Evolutionary conservation across 2,888 invertebrate genomes (phyloP), one percentile per base, ranked within the genome.

Genomic region (Cephonodes hylas): DNA sequence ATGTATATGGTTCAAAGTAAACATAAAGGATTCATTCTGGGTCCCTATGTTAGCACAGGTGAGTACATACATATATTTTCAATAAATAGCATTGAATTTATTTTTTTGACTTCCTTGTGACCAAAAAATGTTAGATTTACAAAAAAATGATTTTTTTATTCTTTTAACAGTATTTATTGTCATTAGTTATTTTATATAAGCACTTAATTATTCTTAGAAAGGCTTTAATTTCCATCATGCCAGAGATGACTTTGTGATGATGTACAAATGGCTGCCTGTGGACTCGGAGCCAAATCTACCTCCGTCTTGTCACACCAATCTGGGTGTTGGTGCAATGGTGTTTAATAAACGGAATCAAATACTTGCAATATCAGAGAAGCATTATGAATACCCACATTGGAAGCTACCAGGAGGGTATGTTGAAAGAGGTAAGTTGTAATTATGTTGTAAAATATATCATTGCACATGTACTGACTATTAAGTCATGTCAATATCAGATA

Each of bases 331-430:
- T 18, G 97, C 96, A 0, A 94, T 98, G 73, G 97, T 98, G 18
- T 93, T 97, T 3, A 97, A 97, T 79, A 93, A 95, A 1, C 93
- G 93, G 1, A 90, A 95, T 42, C 94, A 97, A 82, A 81, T 99
- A 58, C 91, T 99, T 61, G 96, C 96, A 0, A 95, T 99, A 38
- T 94, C 95, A 65, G 98, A 99, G 80, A 95, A 94, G 77, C 94
- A 94, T 79, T 93, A 93, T 73, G 84, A 92, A 15, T 87, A 89
- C 62, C 93, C 94, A 1, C 94, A 95, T 75, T 98, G 98, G 98
- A 99, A 99, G 87, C 90, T 98, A 7, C 98, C 99, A 13, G 98
- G 99, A 60, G 98, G 98, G 60, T 96, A 96, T 89, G 96, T 97
- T 15, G 96, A 98, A 80, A 95, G 95, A 85, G 95, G 97, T 96